Conservation (phyloP, 2,888 invertebrate genomes). For the Nudaria mundana region DNA sequence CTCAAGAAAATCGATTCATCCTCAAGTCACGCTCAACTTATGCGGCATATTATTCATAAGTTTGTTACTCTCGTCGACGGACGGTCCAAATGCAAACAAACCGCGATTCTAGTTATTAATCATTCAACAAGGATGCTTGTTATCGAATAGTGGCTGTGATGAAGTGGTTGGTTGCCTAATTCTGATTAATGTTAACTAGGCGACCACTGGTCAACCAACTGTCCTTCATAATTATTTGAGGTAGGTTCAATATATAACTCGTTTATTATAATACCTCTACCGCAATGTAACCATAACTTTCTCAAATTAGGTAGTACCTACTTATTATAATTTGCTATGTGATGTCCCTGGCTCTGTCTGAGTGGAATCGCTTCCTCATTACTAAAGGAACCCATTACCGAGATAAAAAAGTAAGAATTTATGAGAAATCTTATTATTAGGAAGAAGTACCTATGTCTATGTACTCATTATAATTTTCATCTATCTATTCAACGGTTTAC, state of each 20-base stretch:
- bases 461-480: no score
- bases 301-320: constrained; percentile 10
- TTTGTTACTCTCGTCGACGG: constrained; percentile 58
- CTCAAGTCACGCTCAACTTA: constrained; percentile 52
- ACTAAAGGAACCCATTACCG: no score
- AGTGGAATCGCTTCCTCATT: no score
- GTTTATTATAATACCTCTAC: constrained; percentile 6
- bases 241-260: no score
- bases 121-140: constrained; percentile 63
- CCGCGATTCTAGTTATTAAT: constrained; percentile 68
- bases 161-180: constrained; percentile 69
- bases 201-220: constrained; percentile 44
- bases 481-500: no score
- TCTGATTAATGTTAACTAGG: constrained; percentile 65
- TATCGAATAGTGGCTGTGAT: constrained; percentile 70
- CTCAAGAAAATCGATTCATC: constrained; percentile 61
- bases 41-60: constrained; percentile 73
- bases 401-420: no score
- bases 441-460: no score
- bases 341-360: no score
- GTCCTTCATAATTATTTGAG: constrained; percentile 45
- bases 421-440: no score
- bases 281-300: constrained; percentile 3
- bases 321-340: constrained; percentile 15
- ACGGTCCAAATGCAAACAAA: constrained; percentile 69